These are phyloP conservation scores for Anser brachyrhynchus DNA, from an alignment of 2,113 vertebrate species.

Conservation along the genomic window DNA sequence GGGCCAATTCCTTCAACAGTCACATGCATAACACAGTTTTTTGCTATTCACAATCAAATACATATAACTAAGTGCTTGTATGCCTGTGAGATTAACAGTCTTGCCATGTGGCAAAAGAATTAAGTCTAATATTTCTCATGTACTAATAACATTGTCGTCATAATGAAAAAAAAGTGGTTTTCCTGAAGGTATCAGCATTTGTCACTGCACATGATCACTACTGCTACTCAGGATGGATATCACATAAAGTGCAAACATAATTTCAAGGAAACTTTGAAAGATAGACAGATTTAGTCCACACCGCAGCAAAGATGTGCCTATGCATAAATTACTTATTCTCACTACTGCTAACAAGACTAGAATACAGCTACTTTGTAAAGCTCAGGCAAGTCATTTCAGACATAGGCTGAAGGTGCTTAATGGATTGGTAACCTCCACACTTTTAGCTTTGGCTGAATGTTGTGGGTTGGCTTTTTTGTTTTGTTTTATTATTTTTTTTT, in stretches of 20 bases:
- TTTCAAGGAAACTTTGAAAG: background rate
- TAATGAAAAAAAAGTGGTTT: background rate
- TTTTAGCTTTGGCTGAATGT: background rate
- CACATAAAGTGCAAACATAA: background rate
- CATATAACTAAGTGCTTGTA: background rate
- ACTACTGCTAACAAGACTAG: background rate
- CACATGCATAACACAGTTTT: background rate
- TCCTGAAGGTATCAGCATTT: background rate
- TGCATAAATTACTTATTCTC: background rate
- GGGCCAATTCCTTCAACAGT: background rate
- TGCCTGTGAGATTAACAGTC: background rate
- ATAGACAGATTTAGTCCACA: background rate
- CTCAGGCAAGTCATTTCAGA: background rate
- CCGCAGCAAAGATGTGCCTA: background rate
- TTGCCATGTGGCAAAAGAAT: no score
- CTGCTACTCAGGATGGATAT: background rate
- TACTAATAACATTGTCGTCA: background rate
- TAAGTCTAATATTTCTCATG: background rate
- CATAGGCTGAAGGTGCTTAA: background rate
- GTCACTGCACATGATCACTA: background rate
- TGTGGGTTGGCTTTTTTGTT: background rate
- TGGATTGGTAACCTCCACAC: background rate
- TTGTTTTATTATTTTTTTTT: background rate
- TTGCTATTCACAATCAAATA: background rate
- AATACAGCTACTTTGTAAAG: background rate